A percentile compares a stretch with the other conserved stretches of the same genome.
phyloP scores from a whole-genome alignment of 1,140 invertebrate species.

The Camponotus floridanus region DNA sequence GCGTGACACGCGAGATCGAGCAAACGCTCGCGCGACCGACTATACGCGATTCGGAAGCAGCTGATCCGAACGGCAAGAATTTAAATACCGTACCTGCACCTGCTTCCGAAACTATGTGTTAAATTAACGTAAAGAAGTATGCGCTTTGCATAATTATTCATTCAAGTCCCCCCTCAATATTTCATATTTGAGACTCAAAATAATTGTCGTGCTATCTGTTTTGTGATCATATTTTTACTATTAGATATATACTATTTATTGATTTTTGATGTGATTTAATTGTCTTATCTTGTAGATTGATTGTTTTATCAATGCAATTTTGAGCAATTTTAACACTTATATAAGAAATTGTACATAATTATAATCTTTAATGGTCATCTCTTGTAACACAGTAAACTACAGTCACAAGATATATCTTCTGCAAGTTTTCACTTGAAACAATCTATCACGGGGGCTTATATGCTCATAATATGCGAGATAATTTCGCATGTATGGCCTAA shows the following conservation, averaged over 20 bases:
- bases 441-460: background rate
- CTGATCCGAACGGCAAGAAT: constrained; percentile 80
- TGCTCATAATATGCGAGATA: constrained; percentile 26
- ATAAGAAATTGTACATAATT: background rate
- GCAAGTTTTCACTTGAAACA: background rate
- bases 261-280: constrained; percentile 16
- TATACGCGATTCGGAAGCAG: constrained; percentile 79
- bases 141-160: background rate
- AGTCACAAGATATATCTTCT: background rate
- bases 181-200: constrained; percentile 3
- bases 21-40: constrained; percentile 83
- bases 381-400: background rate
- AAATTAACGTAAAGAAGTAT: constrained; percentile 19
- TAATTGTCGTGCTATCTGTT: background rate
- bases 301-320: constrained; percentile 9
- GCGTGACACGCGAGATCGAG: constrained; percentile 84
- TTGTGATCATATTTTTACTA: background rate
- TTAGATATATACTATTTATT: constrained; percentile 20
- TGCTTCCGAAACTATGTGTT: constrained; percentile 85
- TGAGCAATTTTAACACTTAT: background rate
- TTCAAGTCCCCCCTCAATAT: background rate
- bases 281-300: background rate
- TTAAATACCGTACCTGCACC: constrained; percentile 80
- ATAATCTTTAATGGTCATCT: background rate
- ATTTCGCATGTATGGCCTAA: constrained; percentile 50